Conservation (phyloP, 1,140 invertebrate genomes). For the Musca domestica region DNA sequence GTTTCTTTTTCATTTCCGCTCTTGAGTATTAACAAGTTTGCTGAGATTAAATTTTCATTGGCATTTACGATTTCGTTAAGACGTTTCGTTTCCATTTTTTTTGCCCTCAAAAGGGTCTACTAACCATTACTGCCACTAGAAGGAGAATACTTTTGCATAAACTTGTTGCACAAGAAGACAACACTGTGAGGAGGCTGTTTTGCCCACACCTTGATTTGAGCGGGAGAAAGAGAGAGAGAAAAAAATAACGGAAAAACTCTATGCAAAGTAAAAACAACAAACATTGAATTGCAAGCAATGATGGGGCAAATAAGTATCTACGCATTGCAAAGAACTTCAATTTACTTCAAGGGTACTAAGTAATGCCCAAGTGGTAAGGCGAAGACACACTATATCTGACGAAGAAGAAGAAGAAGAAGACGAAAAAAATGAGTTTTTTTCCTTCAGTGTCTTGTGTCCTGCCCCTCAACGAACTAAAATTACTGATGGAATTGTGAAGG, state of each 20-base stretch:
- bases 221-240: too few relatives aligned
- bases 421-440: not conserved
- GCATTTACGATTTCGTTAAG: conserved; percentile 1
- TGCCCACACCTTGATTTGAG: too few relatives aligned
- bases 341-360: conserved; percentile 16
- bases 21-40: conserved; percentile 6
- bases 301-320: too few relatives aligned
- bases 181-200: not conserved
- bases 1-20: conserved; percentile 12
- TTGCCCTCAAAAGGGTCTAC: too few relatives aligned
- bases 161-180: not conserved
- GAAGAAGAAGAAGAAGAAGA: too few relatives aligned
- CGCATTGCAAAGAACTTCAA: conserved; percentile 6
- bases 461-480: not conserved
- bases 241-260: too few relatives aligned
- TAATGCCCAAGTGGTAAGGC: conserved; percentile 18
- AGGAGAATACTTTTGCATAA: not conserved
- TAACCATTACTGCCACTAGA: too few relatives aligned
- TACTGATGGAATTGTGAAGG: not conserved
- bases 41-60: conserved; percentile 14
- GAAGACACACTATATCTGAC: not conserved
- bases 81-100: too few relatives aligned
- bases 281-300: not conserved
- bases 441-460: not conserved
- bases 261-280: not conserved